Percentiles rank a stretch among this genome's conserved stretches.
phyloP scores from a whole-genome alignment of 23 tunicate species.

The Halocynthia aurantium region DNA sequence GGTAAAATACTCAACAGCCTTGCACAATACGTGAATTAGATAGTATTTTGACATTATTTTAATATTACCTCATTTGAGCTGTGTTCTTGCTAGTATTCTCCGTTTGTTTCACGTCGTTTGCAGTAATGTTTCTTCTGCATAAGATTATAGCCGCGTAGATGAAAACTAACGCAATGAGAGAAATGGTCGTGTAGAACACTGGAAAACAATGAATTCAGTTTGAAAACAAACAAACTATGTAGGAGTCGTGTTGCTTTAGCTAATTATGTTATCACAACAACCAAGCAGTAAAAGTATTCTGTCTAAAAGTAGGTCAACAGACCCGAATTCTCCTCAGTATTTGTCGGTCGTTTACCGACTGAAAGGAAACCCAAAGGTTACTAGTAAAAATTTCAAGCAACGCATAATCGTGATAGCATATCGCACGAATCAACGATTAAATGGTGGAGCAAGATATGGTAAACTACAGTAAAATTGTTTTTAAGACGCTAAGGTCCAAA shows the following conservation, averaged over 20 bases:
- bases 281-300: too few relatives aligned
- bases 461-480: too few relatives aligned
- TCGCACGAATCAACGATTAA: too few relatives aligned
- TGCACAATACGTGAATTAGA: background rate
- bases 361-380: too few relatives aligned
- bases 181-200: conserved; percentile 3
- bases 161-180: background rate
- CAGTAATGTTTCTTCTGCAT: background rate
- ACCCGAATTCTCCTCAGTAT: too few relatives aligned
- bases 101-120: background rate
- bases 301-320: too few relatives aligned
- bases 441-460: too few relatives aligned
- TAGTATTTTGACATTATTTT: background rate
- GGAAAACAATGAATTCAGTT: background rate
- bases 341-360: too few relatives aligned
- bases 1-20: background rate
- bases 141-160: background rate
- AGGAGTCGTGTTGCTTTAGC: background rate
- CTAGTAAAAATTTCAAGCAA: too few relatives aligned
- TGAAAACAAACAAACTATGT: background rate
- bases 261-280: too few relatives aligned
- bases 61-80: background rate
- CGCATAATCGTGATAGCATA: too few relatives aligned
- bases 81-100: background rate
- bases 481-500: too few relatives aligned